Evolutionary conservation across 2,113 vertebrate species (phyloP), one percentile per base, ranked within the genome.

Genomic region (Aplodontia rufa): DNA sequence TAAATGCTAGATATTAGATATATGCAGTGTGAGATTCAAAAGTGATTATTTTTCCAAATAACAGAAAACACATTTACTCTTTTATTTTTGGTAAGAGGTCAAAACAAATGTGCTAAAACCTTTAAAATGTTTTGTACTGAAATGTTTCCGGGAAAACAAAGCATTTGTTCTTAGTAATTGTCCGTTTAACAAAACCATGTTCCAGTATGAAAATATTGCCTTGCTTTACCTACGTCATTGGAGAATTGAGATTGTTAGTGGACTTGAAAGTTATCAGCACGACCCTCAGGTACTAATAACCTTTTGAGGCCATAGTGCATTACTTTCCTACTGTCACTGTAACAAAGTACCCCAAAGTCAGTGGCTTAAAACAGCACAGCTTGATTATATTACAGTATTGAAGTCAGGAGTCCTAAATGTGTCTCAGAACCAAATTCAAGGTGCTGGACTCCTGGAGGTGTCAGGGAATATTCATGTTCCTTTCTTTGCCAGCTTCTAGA

Each of bases 81-180:
- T 85, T 89, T 88, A 68, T 62, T 94, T 96, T 97, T 81, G 55
- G 24, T 94, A 37, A 91, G 74, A 95, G 45, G n/a, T 9, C 81
- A 81, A 81, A 87, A 87, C 76, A 88, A 95, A 79, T 83, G 79
- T 83, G 64, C 62, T 94, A 84, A 96, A 94, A 88, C 85, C 68
- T 92, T 97, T 95, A 90, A 96, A 93, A 88, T 90, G 35, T 55
- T 90, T 94, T 95, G 45, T 66, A 80, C 66, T 95, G 55, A 84
- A 81, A 75, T 58, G 72, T 69, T 95, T 85, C 94, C 91, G 94
- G 88, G 80, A 82, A 96, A 92, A 91, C 55, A 95, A 95, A 97
- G 45, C 17, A 51, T 76, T 72, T 82, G 14, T 78, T 87, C 76
- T 95, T 81, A 88, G 93, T 51, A 79, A 87, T 35, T 53, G 20